Evolutionary conservation across 2,113 vertebrate species (phyloP), one percentile per base, ranked within the genome.

Genomic region (Raphicerus campestris): DNA sequence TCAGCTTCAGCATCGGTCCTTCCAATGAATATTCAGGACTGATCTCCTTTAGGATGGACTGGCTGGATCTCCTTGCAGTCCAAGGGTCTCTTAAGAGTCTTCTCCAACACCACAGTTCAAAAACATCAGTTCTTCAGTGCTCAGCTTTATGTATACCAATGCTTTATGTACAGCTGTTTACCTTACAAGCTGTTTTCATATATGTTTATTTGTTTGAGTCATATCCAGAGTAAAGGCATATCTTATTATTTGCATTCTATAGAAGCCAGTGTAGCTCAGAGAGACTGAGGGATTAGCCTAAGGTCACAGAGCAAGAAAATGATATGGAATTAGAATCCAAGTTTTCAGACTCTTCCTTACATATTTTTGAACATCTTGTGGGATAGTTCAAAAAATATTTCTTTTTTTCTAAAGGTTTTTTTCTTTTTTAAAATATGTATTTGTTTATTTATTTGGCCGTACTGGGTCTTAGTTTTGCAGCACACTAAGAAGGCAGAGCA

Each of bases 61-160:
- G n/a, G 10, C 35, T 39, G 66, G n/a, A 39, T 73, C n/a, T 73
- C 66, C n/a, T 73, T 39, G 17, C 5, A 13, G 66, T 73, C 10
- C 66, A 73, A 73, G n/a, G 19, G 66, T 3, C 66, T 73, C 66
- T 73, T n/a, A 3, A 73, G 66, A 73, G 2, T 39, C 66, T 73
- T 73, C 66, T 70, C 19, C n/a, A 73, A 22, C n/a, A 22, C 19
- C 66, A 39, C 66, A 39, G 20, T 39, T 73, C 66, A 73, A 73
- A 73, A 39, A 1, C n/a, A 39, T 73, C 66, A 39, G 3, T 39
- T 39, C n/a, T 39, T 39, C 10, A 11, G 19, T 0, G 5, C 19
- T 39, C n/a, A 73, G 66, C 10, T 73, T 73, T 39, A 11, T 70
- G 66, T 70, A 70, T 39, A 85, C 19, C 17, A 75, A 51, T 42